phyloP scores from a whole-genome alignment of 2,888 invertebrate species.

The Epinotia ramella region DNA sequence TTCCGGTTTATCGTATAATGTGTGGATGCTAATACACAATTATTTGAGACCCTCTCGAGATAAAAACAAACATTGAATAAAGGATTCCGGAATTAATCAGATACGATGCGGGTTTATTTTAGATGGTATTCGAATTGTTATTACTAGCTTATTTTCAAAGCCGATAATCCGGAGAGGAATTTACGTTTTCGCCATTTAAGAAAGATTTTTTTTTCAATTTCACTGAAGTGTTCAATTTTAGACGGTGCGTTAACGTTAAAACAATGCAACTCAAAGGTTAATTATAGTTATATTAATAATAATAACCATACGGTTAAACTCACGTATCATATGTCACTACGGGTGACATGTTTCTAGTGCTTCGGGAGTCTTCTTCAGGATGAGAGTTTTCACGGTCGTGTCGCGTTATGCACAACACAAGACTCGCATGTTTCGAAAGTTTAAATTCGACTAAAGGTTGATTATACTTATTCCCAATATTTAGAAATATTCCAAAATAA shows the following conservation, averaged over 20 bases:
- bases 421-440: too few species aligned
- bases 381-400: too few species aligned
- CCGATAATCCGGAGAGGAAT: not conserved
- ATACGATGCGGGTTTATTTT: constrained; percentile 25
- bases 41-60: constrained; percentile 50
- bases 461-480: not conserved
- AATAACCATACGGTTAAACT: too few species aligned
- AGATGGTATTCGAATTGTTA: constrained; percentile 33
- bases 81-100: constrained; percentile 31
- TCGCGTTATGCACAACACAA: too few species aligned
- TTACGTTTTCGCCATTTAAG: not conserved
- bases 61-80: constrained; percentile 45
- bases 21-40: constrained; percentile 59
- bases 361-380: too few species aligned
- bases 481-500: not conserved
- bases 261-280: not conserved
- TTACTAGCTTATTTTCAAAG: constrained; percentile 24
- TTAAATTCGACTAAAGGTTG: too few species aligned
- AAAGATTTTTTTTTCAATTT: not conserved
- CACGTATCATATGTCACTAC: too few species aligned
- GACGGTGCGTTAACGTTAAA: not conserved
- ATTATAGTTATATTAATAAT: not conserved
- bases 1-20: constrained; percentile 64
- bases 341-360: too few species aligned
- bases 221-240: not conserved